Conservation (phyloP, 2,113 vertebrate genomes). For the Caretta caretta region DNA sequence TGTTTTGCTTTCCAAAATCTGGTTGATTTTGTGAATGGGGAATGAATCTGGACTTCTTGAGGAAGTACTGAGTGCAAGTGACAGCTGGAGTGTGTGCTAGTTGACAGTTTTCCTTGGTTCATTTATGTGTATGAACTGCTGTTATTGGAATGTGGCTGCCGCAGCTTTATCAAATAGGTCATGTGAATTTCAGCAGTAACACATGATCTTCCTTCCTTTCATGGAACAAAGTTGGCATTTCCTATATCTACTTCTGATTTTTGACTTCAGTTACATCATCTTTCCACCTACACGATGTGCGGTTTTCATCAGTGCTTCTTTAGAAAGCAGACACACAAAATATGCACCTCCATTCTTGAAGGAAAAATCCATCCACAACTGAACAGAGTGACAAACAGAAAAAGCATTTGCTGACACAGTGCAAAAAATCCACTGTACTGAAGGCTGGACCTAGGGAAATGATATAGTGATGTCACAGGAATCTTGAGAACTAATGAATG, state of each 20-base stretch:
- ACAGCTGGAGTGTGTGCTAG: background rate
- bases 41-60: background rate
- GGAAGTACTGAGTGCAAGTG: background rate
- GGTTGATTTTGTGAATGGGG: background rate
- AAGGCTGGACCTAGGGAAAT: background rate
- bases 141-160: constrained; percentile 7
- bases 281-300: background rate
- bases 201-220: constrained; percentile 39
- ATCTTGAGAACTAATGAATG: background rate
- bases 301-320: constrained; percentile 6
- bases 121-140: background rate
- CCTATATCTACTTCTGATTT: background rate
- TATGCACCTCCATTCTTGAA: background rate
- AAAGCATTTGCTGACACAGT: background rate
- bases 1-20: constrained; percentile 2
- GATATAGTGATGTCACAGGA: background rate
- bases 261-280: constrained; percentile 27
- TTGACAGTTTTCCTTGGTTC: constrained; percentile 8
- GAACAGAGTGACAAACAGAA: background rate
- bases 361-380: background rate
- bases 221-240: background rate
- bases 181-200: constrained; percentile 35
- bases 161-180: constrained; percentile 35
- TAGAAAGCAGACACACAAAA: background rate
- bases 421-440: background rate